Conservation (phyloP, 1,140 invertebrate genomes). For the Lucilia cuprina region DNA sequence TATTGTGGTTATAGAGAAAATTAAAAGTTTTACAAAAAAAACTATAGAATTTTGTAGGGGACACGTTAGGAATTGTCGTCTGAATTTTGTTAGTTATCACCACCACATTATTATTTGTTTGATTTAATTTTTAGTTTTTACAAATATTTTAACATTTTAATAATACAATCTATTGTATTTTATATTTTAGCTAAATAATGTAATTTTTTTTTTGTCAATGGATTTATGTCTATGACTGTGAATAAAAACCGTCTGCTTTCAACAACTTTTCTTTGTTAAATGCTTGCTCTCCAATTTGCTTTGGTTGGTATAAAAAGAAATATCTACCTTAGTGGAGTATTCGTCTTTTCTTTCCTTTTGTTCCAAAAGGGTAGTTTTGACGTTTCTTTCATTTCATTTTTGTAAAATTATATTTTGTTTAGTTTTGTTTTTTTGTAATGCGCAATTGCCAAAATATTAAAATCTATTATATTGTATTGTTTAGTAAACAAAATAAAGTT, state of each 20-base stretch:
- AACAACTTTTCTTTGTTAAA: not conserved
- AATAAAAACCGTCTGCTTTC: slow-evolving; percentile 13
- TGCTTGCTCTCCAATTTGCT: not conserved
- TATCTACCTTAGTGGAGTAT: not conserved
- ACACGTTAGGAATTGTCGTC: not conserved
- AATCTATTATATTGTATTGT: not conserved
- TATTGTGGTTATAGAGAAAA: not conserved
- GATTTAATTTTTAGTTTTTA: not conserved
- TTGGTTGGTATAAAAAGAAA: not conserved
- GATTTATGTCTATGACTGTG: not conserved
- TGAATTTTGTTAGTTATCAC: not conserved
- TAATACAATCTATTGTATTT: not conserved
- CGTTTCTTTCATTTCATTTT: not conserved
- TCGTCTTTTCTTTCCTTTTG: not conserved
- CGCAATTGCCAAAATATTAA: not conserved
- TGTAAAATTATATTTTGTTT: not conserved
- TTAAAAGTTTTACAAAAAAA: not conserved
- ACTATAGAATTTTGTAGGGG: not conserved
- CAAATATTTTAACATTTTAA: not conserved
- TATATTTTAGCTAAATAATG: not conserved
- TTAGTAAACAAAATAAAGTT: not conserved
- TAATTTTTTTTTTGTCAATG: not conserved
- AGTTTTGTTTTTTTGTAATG: not conserved
- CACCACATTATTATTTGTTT: not conserved
- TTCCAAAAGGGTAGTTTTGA: not conserved